phyloP scores from a whole-genome alignment of 2,888 invertebrate genomes.

The Nezara viridula region DNA sequence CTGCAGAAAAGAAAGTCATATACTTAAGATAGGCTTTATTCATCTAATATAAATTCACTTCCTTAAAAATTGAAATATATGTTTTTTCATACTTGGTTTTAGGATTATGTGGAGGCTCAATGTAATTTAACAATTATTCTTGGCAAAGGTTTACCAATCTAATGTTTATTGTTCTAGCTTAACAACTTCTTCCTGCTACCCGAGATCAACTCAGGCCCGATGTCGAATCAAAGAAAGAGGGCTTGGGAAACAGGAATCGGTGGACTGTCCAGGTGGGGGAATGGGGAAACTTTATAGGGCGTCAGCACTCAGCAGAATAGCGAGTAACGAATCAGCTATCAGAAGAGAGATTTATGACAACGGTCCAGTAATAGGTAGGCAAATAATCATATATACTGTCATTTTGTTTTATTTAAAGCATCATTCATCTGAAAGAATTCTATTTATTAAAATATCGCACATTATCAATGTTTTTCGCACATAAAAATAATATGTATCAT shows the following conservation, averaged over 20 bases:
- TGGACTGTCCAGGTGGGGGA: neutral
- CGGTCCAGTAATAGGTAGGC: conserved; percentile 91
- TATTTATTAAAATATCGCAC: too few relatives aligned
- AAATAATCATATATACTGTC: neutral
- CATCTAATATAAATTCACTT: too few relatives aligned
- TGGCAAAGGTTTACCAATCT: neutral
- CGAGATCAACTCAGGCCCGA: conserved; percentile 77
- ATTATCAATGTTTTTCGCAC: too few relatives aligned
- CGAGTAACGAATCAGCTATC: conserved; percentile 82
- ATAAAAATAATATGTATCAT: too few relatives aligned
- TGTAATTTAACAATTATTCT: neutral
- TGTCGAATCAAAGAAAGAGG: conserved; percentile 76
- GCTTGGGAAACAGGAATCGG: neutral
- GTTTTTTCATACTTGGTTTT: neutral
- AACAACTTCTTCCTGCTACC: conserved; percentile 88
- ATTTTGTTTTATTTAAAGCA: too few relatives aligned
- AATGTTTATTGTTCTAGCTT: conserved; percentile 73
- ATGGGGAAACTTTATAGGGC: neutral
- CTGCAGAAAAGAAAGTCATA: too few relatives aligned
- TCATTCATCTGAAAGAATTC: too few relatives aligned
- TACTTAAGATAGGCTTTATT: too few relatives aligned
- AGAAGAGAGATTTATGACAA: conserved; percentile 92
- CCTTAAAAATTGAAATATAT: too few relatives aligned
- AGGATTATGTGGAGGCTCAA: rapidly evolving
- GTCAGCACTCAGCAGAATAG: conserved; percentile 71